These are phyloP conservation scores for Leucozona laternaria DNA, from an alignment of 2,888 invertebrate genomes.

Conservation along the genomic window DNA sequence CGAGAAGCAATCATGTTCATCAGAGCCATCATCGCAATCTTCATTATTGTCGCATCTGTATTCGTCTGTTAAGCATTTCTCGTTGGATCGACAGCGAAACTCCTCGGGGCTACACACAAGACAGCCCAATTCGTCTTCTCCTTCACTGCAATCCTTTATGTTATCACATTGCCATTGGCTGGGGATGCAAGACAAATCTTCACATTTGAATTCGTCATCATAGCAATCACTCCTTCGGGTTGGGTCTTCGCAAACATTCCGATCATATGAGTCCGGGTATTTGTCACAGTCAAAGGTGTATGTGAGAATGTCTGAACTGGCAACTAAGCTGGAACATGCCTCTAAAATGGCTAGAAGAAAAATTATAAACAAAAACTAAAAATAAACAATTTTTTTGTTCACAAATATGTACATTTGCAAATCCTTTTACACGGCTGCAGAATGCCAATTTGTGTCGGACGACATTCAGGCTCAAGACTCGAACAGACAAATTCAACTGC, in stretches of 20 bases:
- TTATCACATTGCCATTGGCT: constrained; percentile 86
- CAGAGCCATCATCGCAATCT: constrained; percentile 87
- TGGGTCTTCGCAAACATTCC: constrained; percentile 85
- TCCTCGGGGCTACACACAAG: constrained; percentile 84
- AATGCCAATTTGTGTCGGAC: constrained; percentile 85
- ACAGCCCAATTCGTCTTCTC: constrained; percentile 84
- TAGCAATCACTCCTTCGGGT: constrained; percentile 85
- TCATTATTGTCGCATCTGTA: constrained; percentile 87
- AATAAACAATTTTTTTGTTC: not conserved
- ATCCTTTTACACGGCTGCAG: constrained; percentile 87
- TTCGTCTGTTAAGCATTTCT: constrained; percentile 85
- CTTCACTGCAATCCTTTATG: constrained; percentile 84
- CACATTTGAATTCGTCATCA: constrained; percentile 85
- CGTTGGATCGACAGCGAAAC: constrained; percentile 84
- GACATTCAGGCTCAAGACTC: constrained; percentile 88
- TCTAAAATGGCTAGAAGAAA: constrained; percentile 85
- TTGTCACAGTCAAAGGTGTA: constrained; percentile 86
- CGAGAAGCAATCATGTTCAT: constrained; percentile 86
- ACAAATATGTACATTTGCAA: constrained; percentile 86
- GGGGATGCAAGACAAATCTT: constrained; percentile 86
- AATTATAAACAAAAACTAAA: not conserved
- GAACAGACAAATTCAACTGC: constrained; percentile 87
- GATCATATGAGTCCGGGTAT: constrained; percentile 85
- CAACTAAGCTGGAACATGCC: constrained; percentile 86
- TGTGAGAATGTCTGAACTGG: constrained; percentile 85